phyloP scores from a whole-genome alignment of 2,113 vertebrate genomes.

The Mormoops blainvillei region DNA sequence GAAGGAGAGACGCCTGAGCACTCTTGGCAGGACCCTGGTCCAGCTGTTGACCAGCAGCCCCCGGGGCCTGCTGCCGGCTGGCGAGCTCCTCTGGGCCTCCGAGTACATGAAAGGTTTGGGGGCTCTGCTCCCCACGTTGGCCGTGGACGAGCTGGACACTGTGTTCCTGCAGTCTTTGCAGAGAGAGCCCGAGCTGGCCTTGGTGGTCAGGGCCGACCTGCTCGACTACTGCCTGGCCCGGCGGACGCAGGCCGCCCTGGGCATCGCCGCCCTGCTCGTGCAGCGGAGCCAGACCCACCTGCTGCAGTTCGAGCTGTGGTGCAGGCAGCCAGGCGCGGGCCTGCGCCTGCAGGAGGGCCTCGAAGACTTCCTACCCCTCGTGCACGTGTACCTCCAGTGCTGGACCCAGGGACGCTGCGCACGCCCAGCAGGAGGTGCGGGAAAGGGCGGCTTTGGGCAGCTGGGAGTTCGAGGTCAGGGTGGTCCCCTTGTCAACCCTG shows the following conservation, averaged over 20 bases:
- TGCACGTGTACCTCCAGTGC: conserved; percentile 82
- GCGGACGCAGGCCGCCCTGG: conserved; percentile 59
- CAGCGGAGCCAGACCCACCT: conserved; percentile 84
- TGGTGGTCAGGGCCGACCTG: conserved; percentile 76
- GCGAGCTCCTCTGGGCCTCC: conserved; percentile 75
- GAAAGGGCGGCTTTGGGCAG: neutral
- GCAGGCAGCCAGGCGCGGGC: conserved; percentile 72
- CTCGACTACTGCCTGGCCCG: conserved; percentile 84
- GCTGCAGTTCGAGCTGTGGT: conserved; percentile 91
- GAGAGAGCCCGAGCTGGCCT: conserved; percentile 79
- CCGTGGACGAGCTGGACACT: conserved; percentile 80
- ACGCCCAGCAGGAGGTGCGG: conserved; percentile 73
- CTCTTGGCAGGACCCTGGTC: conserved; percentile 83
- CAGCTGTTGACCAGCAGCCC: conserved; percentile 82
- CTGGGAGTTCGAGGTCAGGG: rapidly evolving
- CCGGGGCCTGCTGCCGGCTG: conserved; percentile 52
- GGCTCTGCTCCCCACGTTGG: conserved; percentile 81
- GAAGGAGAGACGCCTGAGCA: conserved; percentile 77
- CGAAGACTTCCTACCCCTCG: conserved; percentile 81
- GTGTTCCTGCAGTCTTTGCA: conserved; percentile 83
- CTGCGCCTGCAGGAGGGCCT: conserved; percentile 71
- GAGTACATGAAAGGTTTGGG: conserved; percentile 85
- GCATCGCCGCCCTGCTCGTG: conserved; percentile 82
- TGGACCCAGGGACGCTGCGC: conserved; percentile 60
- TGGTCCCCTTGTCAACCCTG: neutral